A percentile compares a stretch with the other conserved stretches of the same genome.
phyloP scores from a whole-genome alignment of 2,797 vertebrate genomes.

The Arrhamphus sclerolepis region DNA sequence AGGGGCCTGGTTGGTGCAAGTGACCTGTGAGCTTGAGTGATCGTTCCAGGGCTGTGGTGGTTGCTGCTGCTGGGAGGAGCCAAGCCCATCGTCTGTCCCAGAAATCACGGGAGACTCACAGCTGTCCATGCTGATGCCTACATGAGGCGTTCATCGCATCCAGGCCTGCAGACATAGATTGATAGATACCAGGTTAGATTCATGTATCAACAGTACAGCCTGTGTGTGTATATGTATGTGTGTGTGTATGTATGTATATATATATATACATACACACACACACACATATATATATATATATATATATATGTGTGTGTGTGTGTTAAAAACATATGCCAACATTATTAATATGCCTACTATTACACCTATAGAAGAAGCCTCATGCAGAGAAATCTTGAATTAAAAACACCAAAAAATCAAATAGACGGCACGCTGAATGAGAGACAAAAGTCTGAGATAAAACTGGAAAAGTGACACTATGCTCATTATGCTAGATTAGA shows the following conservation, averaged over 20 bases:
- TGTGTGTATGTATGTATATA: no score
- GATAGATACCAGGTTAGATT: no score
- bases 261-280: no score
- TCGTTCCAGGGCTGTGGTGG: constrained; percentile 89
- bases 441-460: constrained; percentile 77
- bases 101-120: constrained; percentile 99
- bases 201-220: no score
- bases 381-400: constrained; percentile 42
- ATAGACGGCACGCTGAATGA: constrained; percentile 67
- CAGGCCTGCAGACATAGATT: constrained; percentile 86
- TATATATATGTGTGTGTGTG: no score
- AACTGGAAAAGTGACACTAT: constrained; percentile 82
- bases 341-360: constrained; percentile 32
- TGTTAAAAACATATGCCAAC: constrained; percentile 32
- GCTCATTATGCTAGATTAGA: constrained; percentile 85
- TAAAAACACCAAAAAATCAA: constrained; percentile 56
- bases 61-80: constrained; percentile 91
- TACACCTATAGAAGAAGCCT: no score
- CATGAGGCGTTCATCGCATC: constrained; percentile 99
- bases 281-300: no score
- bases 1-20: constrained; percentile 81
- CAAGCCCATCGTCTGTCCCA: constrained; percentile 99
- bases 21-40: constrained; percentile 83
- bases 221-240: no score
- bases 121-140: constrained; percentile 99